A percentile compares a stretch with the other conserved stretches of the same genome.
These are phyloP conservation scores for Diplogasteroides magnus DNA, from an alignment of 1,140 invertebrate species.

Conservation along the genomic window DNA sequence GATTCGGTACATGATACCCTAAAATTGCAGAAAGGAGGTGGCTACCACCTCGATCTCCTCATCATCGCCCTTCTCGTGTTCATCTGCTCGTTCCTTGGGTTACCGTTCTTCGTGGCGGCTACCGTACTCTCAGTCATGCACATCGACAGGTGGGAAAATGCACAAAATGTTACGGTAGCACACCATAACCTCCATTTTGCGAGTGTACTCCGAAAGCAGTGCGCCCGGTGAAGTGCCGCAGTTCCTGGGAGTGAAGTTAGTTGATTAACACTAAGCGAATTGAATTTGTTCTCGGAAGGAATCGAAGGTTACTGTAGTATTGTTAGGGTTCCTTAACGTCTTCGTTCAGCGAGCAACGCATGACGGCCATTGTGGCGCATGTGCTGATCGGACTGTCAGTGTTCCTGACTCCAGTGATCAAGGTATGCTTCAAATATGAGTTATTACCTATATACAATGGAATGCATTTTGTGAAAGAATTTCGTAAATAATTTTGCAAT, in stretches of 20 bases:
- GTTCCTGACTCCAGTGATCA: slow-evolving; percentile 55
- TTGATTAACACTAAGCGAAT: slow-evolving; percentile 25
- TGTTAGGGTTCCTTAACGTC: not conserved
- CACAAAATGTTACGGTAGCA: no score
- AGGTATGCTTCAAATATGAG: no score
- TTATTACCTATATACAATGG: no score
- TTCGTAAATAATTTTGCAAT: no score
- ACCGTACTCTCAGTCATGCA: slow-evolving; percentile 56
- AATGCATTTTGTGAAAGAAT: no score
- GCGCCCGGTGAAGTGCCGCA: slow-evolving; percentile 56
- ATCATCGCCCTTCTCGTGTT: slow-evolving; percentile 56
- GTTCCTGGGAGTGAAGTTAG: slow-evolving; percentile 56
- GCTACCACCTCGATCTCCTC: slow-evolving; percentile 59
- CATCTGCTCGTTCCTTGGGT: slow-evolving; percentile 57
- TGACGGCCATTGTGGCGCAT: slow-evolving; percentile 57
- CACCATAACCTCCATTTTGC: slow-evolving; percentile 40
- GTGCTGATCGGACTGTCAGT: slow-evolving; percentile 56
- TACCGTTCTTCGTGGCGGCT: slow-evolving; percentile 61
- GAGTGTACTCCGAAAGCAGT: slow-evolving; percentile 50
- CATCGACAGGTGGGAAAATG: no score
- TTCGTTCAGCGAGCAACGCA: slow-evolving; percentile 54
- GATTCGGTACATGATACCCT: no score
- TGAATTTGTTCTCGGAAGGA: no score
- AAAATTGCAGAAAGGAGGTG: slow-evolving; percentile 55
- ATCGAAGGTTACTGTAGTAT: no score